Percentiles rank a stretch among this genome's conserved stretches.
These are phyloP conservation scores for Trissoscelio sp. DNA, from an alignment of 2,888 invertebrate species.

Conservation along the genomic window DNA sequence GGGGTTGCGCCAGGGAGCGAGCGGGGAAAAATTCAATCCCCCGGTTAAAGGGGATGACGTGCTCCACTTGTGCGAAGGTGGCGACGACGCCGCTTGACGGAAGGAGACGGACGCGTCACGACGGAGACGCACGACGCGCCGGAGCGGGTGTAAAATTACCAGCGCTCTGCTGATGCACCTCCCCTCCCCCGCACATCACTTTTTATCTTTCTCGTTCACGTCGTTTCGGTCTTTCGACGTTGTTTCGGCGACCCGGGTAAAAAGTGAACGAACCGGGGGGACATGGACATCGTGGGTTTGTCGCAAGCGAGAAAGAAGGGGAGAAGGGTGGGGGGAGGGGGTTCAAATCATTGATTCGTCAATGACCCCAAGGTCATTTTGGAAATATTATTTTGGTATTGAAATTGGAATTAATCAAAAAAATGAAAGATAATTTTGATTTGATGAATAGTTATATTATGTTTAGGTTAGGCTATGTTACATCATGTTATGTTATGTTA, in stretches of 20 bases:
- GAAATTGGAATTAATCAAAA: too few species aligned
- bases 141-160: conserved; percentile 66
- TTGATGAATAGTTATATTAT: too few species aligned
- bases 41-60: conserved; percentile 81
- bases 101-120: conserved; percentile 59
- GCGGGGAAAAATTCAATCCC: conserved; percentile 80
- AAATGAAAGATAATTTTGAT: too few species aligned
- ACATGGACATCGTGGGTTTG: neutral
- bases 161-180: conserved; percentile 43
- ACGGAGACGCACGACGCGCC: conserved; percentile 55
- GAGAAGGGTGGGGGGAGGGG: too few species aligned
- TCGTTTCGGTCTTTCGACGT: conserved; percentile 36
- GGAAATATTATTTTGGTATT: too few species aligned
- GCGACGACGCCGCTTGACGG: conserved; percentile 64
- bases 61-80: conserved; percentile 67
- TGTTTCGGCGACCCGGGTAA: conserved; percentile 46
- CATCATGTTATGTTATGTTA: too few species aligned
- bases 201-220: conserved; percentile 33
- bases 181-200: conserved; percentile 33
- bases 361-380: too few species aligned
- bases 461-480: too few species aligned
- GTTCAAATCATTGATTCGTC: too few species aligned
- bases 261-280: conserved; percentile 52
- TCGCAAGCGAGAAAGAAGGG: too few species aligned
- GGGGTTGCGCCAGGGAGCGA: conserved; percentile 44